Percentiles rank a stretch among this genome's conserved stretches.
phyloP scores from a whole-genome alignment of 1,140 invertebrate genomes.

The Metaphire vulgaris region DNA sequence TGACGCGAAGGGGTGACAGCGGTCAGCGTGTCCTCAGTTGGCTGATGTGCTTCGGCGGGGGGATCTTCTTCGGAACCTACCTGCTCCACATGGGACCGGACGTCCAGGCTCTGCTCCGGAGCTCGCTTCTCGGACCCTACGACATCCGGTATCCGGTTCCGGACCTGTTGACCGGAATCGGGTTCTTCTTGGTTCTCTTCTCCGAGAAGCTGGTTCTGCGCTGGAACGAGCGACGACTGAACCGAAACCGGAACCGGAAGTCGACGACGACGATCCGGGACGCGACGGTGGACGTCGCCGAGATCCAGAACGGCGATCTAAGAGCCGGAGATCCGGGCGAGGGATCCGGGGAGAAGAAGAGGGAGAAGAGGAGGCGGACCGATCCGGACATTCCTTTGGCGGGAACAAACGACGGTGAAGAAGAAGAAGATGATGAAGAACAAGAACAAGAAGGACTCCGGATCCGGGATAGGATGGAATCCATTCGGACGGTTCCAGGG shows the following conservation, averaged over 20 bases:
- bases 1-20: background rate
- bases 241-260: background rate
- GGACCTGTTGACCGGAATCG: conserved; percentile 64
- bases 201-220: conserved; percentile 67
- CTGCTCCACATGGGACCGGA: conserved; percentile 77
- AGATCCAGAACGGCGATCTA: too few relatives aligned
- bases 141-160: conserved; percentile 58
- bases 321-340: too few relatives aligned
- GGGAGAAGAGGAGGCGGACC: too few relatives aligned
- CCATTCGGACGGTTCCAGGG: too few relatives aligned
- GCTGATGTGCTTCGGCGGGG: conserved; percentile 69
- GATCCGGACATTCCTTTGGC: too few relatives aligned
- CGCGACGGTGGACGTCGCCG: too few relatives aligned
- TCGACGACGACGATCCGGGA: background rate
- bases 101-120: conserved; percentile 51
- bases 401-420: too few relatives aligned
- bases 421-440: too few relatives aligned
- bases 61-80: conserved; percentile 75
- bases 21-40: background rate
- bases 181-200: conserved; percentile 78
- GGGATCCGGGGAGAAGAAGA: too few relatives aligned
- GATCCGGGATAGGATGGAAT: too few relatives aligned
- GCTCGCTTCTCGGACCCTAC: conserved; percentile 12
- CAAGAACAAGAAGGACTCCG: too few relatives aligned
- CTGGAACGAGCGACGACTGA: conserved; percentile 11